Evolutionary conservation across 2,797 vertebrate species (phyloP).

Genomic region (Chaetodon trifasciatus): DNA sequence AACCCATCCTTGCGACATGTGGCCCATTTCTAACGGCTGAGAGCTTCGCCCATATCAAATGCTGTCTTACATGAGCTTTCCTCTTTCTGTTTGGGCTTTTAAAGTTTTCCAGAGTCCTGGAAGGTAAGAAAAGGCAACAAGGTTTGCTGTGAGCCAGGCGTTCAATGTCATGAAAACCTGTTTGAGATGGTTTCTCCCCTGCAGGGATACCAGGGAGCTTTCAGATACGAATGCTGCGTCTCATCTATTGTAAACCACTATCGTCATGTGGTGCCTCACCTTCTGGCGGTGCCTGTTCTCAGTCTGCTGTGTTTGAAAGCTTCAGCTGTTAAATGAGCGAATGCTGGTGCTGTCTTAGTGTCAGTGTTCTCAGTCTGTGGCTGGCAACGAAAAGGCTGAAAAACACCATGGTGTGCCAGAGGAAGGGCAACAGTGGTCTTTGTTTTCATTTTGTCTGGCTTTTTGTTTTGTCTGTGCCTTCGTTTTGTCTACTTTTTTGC

Average conservation of each 20-base stretch:
- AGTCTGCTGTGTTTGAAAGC: slow-evolving; percentile 56
- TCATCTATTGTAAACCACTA: slow-evolving; percentile 73
- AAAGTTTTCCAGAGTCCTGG: slow-evolving; percentile 26
- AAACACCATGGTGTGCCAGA: slow-evolving; percentile 53
- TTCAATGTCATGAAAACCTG: slow-evolving; percentile 59
- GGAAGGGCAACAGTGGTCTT: slow-evolving; percentile 57
- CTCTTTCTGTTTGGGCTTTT: slow-evolving; percentile 42
- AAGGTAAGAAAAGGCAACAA: slow-evolving; percentile 44
- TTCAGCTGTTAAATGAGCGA: slow-evolving; percentile 53
- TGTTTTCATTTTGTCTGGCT: slow-evolving; percentile 76
- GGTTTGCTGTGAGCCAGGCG: slow-evolving; percentile 42
- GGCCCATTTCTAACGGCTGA: slow-evolving; percentile 50
- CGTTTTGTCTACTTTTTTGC: slow-evolving; percentile 59
- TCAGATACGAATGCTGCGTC: slow-evolving; percentile 53
- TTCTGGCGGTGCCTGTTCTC: slow-evolving; percentile 54
- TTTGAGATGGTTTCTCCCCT: slow-evolving; percentile 66
- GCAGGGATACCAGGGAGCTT: slow-evolving; percentile 47
- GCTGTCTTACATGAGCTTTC: slow-evolving; percentile 24
- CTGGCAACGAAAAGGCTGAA: slow-evolving; percentile 36
- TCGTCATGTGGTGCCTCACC: slow-evolving; percentile 70
- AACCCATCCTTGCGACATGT: slow-evolving; percentile 52
- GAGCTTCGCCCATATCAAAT: slow-evolving; percentile 67
- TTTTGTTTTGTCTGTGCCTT: slow-evolving; percentile 74
- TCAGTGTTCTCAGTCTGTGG: slow-evolving; percentile 37
- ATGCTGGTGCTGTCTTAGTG: slow-evolving; percentile 43